Conservation (phyloP, 1,140 invertebrate genomes). For the Eupristina koningsbergeri region DNA sequence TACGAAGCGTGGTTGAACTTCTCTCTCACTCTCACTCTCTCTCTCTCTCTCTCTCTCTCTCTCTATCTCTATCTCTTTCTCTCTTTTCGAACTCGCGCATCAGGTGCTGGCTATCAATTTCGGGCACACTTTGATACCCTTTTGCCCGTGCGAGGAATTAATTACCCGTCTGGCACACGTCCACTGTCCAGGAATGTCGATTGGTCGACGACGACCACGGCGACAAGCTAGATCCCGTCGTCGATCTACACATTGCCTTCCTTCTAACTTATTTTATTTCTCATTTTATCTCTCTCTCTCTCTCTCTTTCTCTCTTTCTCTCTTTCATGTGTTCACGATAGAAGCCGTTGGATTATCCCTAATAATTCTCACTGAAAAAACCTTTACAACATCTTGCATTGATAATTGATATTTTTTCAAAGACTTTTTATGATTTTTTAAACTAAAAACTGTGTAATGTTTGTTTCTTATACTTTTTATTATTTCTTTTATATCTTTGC, state of each 20-base stretch:
- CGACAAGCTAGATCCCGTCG: slow-evolving; percentile 31
- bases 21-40: slow-evolving; percentile 12
- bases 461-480: not conserved
- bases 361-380: not conserved
- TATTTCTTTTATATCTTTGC: not conserved
- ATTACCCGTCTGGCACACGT: slow-evolving; percentile 59
- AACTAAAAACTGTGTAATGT: not conserved
- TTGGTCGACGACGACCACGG: slow-evolving; percentile 8
- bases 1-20: slow-evolving; percentile 53
- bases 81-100: slow-evolving; percentile 45
- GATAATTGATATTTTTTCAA: not conserved
- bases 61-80: slow-evolving; percentile 6
- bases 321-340: not conserved
- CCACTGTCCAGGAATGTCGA: slow-evolving; percentile 51
- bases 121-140: slow-evolving; percentile 58
- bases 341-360: not conserved
- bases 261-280: not conserved
- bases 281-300: not conserved
- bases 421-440: not conserved
- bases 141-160: slow-evolving; percentile 57
- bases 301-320: not conserved
- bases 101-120: slow-evolving; percentile 67
- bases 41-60: slow-evolving; percentile 22
- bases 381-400: not conserved
- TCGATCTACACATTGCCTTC: not conserved